Percentiles rank a stretch among this genome's conserved stretches.
Conservation (phyloP, 30 jellyfish, hydroid and myxozoan species). For the Pelagia noctiluca region DNA sequence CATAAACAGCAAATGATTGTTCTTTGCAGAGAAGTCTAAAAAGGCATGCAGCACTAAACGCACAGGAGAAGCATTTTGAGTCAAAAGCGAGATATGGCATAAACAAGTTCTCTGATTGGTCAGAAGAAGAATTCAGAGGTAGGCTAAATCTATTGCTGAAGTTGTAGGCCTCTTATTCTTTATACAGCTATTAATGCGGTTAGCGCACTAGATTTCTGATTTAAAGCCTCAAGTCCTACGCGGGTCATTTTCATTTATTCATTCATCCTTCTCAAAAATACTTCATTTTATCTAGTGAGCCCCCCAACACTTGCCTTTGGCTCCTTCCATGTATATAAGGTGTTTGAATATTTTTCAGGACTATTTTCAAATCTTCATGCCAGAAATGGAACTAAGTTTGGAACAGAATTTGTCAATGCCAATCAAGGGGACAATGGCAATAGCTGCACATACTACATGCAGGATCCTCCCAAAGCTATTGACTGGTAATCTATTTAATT, state of each 20-base stretch:
- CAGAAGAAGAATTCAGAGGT: conserved; percentile 78
- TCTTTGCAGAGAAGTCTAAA: conserved; percentile 60
- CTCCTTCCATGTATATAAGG: neutral
- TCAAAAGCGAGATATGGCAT: conserved; percentile 71
- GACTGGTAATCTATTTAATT: conserved; percentile 48
- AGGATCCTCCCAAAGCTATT: conserved; percentile 30
- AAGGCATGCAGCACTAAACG: conserved; percentile 65
- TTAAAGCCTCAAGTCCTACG: neutral
- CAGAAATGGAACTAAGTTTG: neutral
- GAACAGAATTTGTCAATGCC: neutral
- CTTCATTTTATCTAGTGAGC: neutral
- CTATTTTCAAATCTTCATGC: conserved; percentile 18
- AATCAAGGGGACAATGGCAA: conserved; percentile 15
- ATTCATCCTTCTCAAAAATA: neutral
- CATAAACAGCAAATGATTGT: neutral
- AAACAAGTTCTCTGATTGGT: conserved; percentile 82
- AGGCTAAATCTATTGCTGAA: neutral
- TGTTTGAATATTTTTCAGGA: conserved; percentile 15
- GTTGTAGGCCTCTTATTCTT: neutral
- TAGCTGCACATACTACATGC: conserved; percentile 18
- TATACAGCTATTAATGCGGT: too few relatives aligned
- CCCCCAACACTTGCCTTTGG: neutral
- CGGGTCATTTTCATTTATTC: neutral
- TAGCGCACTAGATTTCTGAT: neutral
- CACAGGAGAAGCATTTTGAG: conserved; percentile 14